Evolutionary conservation across 2,888 invertebrate species (phyloP).

Genomic region (Melanchra persicariae): DNA sequence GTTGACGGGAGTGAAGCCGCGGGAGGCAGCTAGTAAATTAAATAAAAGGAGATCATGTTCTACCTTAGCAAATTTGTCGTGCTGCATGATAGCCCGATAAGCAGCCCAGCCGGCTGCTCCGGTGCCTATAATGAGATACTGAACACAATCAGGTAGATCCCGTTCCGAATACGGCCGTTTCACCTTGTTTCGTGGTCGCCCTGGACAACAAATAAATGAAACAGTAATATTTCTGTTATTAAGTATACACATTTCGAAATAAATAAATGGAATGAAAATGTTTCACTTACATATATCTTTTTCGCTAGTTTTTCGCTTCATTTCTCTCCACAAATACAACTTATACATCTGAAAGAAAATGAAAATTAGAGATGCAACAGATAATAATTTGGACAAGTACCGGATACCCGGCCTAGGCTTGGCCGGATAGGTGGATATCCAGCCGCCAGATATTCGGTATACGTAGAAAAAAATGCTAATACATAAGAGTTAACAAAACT

Average conservation of each 20-base stretch:
- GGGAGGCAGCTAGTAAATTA: too few species aligned
- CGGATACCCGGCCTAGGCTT: constrained; percentile 10
- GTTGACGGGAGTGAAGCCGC: too few species aligned
- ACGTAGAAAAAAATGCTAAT: not conserved
- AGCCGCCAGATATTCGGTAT: constrained; percentile 30
- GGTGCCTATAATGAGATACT: constrained; percentile 84
- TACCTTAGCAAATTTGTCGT: constrained; percentile 84
- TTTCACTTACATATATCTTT: constrained; percentile 78
- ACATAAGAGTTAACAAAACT: not conserved
- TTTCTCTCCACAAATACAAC: constrained; percentile 75
- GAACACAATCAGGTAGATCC: constrained; percentile 85
- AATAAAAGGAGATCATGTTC: not conserved
- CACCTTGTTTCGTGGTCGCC: constrained; percentile 80
- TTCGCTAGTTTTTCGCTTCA: constrained; percentile 61
- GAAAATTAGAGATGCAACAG: constrained; percentile 37
- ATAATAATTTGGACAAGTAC: constrained; percentile 8
- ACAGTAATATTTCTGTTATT: not conserved
- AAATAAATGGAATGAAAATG: not conserved
- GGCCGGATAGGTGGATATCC: constrained; percentile 25
- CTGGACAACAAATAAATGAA: constrained; percentile 61
- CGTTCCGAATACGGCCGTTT: constrained; percentile 76
- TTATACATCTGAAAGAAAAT: constrained; percentile 79
- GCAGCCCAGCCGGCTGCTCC: constrained; percentile 86
- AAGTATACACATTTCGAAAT: not conserved
- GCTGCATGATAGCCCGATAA: constrained; percentile 81